Base-by-base conservation (phyloP, 2,888 invertebrate species). In the Drosophila acutilabella region DNA sequence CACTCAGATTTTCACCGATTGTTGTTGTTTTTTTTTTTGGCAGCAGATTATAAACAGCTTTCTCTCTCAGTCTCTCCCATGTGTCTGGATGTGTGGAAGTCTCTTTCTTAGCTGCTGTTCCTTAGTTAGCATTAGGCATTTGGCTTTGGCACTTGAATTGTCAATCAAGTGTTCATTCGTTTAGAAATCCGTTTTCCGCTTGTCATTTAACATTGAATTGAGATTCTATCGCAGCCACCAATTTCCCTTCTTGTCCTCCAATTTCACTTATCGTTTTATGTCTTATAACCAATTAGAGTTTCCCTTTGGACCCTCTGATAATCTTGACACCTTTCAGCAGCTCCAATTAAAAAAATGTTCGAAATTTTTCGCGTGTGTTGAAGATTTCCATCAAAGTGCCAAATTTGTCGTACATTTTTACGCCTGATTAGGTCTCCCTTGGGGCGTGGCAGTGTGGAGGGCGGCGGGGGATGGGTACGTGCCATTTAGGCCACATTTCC, bases 101-200 rank as follows among this genome's bases (percentile, higher is more conserved):
- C 20, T 58, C 30, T 48, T 33, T 48, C 30, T 30, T 30, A 13
- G 20, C 58, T 44, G 14, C 20, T 30, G 13, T 36, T 18, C 13
- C 50, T 52, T 45, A 42, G 53, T 23, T 36, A 36, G 47, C 23
- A 36, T 36, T 36, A 13, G 44, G 33, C 47, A 20, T 71, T 44
- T 67, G 23, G 58, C 56, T 60, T 44, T 51, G 66, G 23, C 73
- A 58, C 71, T 64, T 65, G 69, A 71, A 82, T 69, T 80, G 81
- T 83, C 83, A 86, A 84, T 86, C 84, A 75, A 56, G 44, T 51
- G 74, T 52, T 74, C 81, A 74, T 42, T 84, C 77, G 83, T 51
- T 73, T 69, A 79, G 83, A 84, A 83, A 86, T 84, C 87, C 83
- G 83, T 81, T 84, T 86, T 84, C 87, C 83, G 79, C 77, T 77